Evolutionary conservation across 64 coral and sea anemone genomes (phyloP).

Genomic region (Porites lutea): DNA sequence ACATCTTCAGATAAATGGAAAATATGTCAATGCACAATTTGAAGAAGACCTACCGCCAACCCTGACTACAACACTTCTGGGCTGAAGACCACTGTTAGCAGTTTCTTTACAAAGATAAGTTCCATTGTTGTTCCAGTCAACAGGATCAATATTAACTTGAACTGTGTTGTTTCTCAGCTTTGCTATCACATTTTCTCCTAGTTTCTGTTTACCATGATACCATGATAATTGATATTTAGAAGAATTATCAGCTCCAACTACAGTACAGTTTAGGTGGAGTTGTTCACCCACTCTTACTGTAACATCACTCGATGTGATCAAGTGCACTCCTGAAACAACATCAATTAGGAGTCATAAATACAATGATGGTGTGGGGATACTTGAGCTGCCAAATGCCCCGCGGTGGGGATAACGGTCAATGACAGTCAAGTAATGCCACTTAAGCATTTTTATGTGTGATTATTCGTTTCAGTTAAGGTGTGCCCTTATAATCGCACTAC

Average conservation of each 20-base stretch:
- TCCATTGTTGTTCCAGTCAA: slow-evolving; percentile 2
- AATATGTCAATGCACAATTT: neutral
- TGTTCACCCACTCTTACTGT: slow-evolving; percentile 14
- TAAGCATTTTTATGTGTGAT: no score
- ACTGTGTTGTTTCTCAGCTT: slow-evolving; percentile 9
- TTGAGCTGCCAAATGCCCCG: no score
- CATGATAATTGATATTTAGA: neutral
- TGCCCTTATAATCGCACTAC: no score
- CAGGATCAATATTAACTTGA: slow-evolving; percentile 10
- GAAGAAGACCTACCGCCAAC: slow-evolving; percentile 10
- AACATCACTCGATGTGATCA: neutral
- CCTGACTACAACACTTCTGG: neutral
- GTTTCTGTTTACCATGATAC: neutral
- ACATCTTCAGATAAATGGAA: neutral
- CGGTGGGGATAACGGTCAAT: no score
- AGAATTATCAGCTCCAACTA: neutral
- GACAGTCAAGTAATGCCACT: no score
- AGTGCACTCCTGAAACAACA: neutral
- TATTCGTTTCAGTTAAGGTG: no score
- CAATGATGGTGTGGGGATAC: no score
- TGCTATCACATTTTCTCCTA: neutral
- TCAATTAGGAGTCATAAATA: neutral
- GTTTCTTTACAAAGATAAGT: slow-evolving; percentile 15
- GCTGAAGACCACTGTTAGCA: neutral
- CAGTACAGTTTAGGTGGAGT: neutral